Percentiles rank a stretch among this genome's conserved stretches.
phyloP scores from a whole-genome alignment of 2,113 vertebrate species.

The Ancistrus triradiatus region DNA sequence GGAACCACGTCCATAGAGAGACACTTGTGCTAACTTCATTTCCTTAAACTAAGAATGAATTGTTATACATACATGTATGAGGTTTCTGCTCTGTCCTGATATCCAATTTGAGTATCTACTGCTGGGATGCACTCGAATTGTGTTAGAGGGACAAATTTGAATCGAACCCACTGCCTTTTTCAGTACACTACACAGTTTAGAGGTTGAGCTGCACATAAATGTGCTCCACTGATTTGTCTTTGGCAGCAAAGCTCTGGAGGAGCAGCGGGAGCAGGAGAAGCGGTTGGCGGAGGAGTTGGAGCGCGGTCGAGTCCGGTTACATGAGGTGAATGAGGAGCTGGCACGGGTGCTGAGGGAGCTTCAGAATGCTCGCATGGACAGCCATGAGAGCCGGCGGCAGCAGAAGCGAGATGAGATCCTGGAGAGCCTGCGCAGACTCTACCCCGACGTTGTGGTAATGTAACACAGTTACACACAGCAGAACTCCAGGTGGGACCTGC shows the following conservation, averaged over 20 bases:
- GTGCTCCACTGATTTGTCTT: not conserved
- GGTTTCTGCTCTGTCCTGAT: too few species aligned
- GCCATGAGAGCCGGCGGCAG: constrained; percentile 77
- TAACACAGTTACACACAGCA: not conserved
- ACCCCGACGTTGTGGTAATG: constrained; percentile 80
- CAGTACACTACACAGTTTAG: too few species aligned
- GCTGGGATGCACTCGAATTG: too few species aligned
- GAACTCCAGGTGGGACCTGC: not conserved
- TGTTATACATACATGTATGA: too few species aligned
- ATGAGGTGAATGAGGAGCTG: constrained; percentile 78
- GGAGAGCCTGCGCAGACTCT: constrained; percentile 77
- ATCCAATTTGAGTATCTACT: too few species aligned
- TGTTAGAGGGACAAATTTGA: too few species aligned
- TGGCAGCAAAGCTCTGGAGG: constrained; percentile 69
- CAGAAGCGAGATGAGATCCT: constrained; percentile 78
- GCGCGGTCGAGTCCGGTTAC: constrained; percentile 57
- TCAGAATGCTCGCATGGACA: constrained; percentile 78
- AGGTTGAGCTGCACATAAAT: too few species aligned
- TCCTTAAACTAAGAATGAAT: too few species aligned
- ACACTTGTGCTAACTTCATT: too few species aligned
- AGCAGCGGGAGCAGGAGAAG: constrained; percentile 70
- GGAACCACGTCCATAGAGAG: too few species aligned
- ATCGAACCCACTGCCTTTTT: not conserved
- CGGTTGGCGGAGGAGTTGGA: constrained; percentile 68
- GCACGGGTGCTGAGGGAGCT: constrained; percentile 70